These are phyloP conservation scores for Pygmarrhopalites habei DNA, from an alignment of 1,140 invertebrate species.

Conservation along the genomic window DNA sequence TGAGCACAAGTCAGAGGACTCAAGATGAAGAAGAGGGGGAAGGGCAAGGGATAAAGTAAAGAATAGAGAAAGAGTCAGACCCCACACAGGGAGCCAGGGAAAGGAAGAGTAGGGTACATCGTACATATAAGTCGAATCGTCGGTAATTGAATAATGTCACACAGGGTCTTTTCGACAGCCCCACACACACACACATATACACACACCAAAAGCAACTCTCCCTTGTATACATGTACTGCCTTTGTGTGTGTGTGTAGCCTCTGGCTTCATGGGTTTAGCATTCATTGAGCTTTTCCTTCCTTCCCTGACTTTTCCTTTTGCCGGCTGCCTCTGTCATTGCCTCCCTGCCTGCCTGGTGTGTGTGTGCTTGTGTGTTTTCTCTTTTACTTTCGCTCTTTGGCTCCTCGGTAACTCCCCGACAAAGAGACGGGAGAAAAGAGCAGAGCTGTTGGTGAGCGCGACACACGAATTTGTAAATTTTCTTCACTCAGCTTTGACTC, in stretches of 20 bases:
- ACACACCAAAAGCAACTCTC: too few relatives aligned
- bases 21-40: slow-evolving; percentile 13
- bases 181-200: too few relatives aligned
- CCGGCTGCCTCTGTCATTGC: too few relatives aligned
- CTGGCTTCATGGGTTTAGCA: slow-evolving; percentile 19
- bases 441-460: slow-evolving; percentile 23
- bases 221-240: too few relatives aligned
- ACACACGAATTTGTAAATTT: slow-evolving; percentile 30
- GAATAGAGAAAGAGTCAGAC: slow-evolving; percentile 25
- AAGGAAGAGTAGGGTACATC: too few relatives aligned
- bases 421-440: neutral
- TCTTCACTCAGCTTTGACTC: slow-evolving; percentile 14
- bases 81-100: too few relatives aligned
- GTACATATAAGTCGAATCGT: too few relatives aligned
- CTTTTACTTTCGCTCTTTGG: neutral
- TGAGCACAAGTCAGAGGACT: neutral
- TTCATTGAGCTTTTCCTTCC: slow-evolving; percentile 21
- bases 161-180: slow-evolving; percentile 28
- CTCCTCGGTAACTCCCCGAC: neutral
- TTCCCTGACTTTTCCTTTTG: slow-evolving; percentile 4
- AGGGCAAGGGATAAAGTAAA: slow-evolving; percentile 10
- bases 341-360: too few relatives aligned
- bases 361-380: too few relatives aligned
- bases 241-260: slow-evolving; percentile 8
- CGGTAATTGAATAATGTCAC: slow-evolving; percentile 32